Evolutionary conservation across 2,797 vertebrate species (phyloP), one percentile per base, ranked within the genome.

Genomic region (Mastacembelus armatus): DNA sequence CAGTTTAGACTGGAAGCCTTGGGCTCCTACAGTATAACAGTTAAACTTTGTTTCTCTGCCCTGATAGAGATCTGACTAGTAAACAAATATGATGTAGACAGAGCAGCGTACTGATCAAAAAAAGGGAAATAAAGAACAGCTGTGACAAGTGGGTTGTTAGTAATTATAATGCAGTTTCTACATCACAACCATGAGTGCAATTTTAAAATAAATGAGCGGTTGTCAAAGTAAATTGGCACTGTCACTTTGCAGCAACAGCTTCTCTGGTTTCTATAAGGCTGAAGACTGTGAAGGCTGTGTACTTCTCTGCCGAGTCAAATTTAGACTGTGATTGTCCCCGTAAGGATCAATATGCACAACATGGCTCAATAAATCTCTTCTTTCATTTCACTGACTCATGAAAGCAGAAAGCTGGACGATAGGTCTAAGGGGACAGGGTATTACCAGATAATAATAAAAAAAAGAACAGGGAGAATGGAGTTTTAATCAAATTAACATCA

Each of bases 191-290:
- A 22, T 48, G 21, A 40, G 43, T 50, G 26, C 3, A 27, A 29
- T 56, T 57, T 33, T 11, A 71, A 59, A 61, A 43, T 48, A 44
- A 76, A 55, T 1, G 1, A 54, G 44, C 0, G 0, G 29, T 29
- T 66, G 52, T 74, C 65, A 63, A 39, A 52, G 18, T 45, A 51
- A 32, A 42, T 49, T 11, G 38, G 15, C 4, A 1, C 14, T 26
- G 48, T 40, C 7, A 10, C 69, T 61, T 75, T 2, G 5, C 51
- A 71, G 62, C 67, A 77, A 79, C 56, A 59, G 32, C 24, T 2
- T 60, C n/a, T 40, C 7, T 29, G 57, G 39, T 55, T 40, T 22
- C 52, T n/a, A 40, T n/a, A n/a, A 30, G 15, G 49, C 49, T 21
- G 57, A 1, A 40, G 29, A 38, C 29, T 40, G n/a, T n/a, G n/a